These are phyloP conservation scores for Herpailurus yagouaroundi DNA, from an alignment of 2,113 vertebrate species.

Conservation along the genomic window DNA sequence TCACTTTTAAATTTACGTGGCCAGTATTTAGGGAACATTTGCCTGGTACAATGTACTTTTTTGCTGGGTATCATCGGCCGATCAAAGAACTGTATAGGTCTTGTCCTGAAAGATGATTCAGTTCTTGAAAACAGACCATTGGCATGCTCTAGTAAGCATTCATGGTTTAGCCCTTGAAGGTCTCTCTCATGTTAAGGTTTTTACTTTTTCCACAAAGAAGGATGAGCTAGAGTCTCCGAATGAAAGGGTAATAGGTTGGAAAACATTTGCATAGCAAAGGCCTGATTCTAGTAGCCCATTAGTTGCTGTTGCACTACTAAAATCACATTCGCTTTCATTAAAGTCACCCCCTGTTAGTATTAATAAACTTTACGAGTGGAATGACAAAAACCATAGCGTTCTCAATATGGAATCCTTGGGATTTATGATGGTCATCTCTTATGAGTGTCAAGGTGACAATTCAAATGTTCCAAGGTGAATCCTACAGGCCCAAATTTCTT, in stretches of 20 bases:
- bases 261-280: not conserved
- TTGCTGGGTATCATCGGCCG: not conserved
- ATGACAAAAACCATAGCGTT: not conserved
- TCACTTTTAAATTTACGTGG: not conserved
- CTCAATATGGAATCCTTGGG: not conserved
- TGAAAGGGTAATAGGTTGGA: not conserved
- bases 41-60: not conserved
- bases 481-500: not conserved
- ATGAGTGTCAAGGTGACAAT: not conserved
- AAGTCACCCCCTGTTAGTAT: not conserved
- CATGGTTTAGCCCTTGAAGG: not conserved
- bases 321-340: not conserved
- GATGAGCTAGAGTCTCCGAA: not conserved
- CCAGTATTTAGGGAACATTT: not conserved
- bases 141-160: not conserved
- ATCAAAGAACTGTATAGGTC: not conserved
- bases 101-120: not conserved
- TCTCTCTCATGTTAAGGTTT: not conserved
- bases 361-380: not conserved
- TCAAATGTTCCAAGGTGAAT: not conserved
- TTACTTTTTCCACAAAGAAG: not conserved
- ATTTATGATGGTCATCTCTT: not conserved
- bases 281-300: too few species aligned
- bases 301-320: not conserved
- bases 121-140: not conserved